Conservation (phyloP, 37 sponge, comb jelly and placozoan genomes). For the Hormiphora californensis region DNA sequence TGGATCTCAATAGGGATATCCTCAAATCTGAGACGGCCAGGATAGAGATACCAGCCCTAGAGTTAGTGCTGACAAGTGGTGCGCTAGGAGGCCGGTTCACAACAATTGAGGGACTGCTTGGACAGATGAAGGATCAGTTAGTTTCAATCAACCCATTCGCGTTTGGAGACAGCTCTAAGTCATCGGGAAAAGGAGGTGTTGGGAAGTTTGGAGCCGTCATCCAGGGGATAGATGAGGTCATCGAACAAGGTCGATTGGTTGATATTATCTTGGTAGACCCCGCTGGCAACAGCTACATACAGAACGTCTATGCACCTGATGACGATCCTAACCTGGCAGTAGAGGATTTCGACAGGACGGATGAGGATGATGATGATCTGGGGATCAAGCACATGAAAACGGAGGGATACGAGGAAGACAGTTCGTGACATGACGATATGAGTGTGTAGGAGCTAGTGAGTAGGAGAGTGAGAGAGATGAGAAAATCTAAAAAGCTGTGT, state of each 20-base stretch:
- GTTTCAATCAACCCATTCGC: conserved; percentile 60
- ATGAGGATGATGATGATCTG: conserved; percentile 79
- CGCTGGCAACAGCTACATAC: conserved; percentile 89
- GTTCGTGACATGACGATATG: not conserved
- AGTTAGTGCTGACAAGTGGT: conserved; percentile 68
- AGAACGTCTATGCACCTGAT: conserved; percentile 93
- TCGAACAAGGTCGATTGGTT: conserved; percentile 11
- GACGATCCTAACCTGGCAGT: conserved; percentile 81
- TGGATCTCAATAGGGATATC: conserved; percentile 80
- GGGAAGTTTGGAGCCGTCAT: not conserved
- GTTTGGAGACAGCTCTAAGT: conserved; percentile 67
- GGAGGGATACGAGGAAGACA: conserved; percentile 62
- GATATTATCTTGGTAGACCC: conserved; percentile 89
- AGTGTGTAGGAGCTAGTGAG: no score
- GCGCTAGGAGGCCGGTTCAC: conserved; percentile 85
- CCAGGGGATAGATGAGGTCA: not conserved
- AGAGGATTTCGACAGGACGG: conserved; percentile 63
- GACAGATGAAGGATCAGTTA: conserved; percentile 65
- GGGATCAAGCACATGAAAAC: conserved; percentile 87
- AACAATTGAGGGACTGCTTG: conserved; percentile 85
- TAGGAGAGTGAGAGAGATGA: no score
- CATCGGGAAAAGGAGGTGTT: not conserved
- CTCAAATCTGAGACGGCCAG: conserved; percentile 81
- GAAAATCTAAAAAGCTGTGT: no score
- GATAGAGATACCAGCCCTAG: conserved; percentile 70